Base-by-base conservation (phyloP, 2,113 vertebrate species). In the Recurvirostra avosetta region DNA sequence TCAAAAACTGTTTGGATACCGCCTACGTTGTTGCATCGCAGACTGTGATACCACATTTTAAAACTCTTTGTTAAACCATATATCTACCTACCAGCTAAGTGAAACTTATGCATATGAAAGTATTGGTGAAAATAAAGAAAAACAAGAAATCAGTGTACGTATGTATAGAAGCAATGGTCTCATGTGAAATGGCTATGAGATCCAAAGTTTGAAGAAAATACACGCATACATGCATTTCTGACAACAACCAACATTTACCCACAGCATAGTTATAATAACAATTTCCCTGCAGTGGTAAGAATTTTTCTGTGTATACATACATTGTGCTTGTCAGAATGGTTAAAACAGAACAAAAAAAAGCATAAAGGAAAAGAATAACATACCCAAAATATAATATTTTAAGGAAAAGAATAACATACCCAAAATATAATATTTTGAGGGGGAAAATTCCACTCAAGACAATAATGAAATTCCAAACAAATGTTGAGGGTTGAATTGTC, bases 221-320 rank as follows among this genome's bases (percentile, higher is more conserved):
- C 3, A 41, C 0, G 0, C 18, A 13, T 43, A 58, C 22, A 9
- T 20, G 8, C 29, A 58, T 32, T 88, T 76, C 50, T 67, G 49
- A 34, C 15, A 70, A 67, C 30, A 59, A 68, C 6, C 8, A 56
- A 29, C 0, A 1, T n/a, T 83, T 76, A 59, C 23, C 40, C 55
- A n/a, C 50, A 41, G 18, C 8, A 47, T 11, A 6, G 14, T 43
- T 59, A 30, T 21, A 50, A 27, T 22, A 83, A 27, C 50, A 87
- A 30, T 76, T 71, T 85, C 41, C 47, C n/a, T 72, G 34, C 8
- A 50, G 11, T 22, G 15, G 21, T 21, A 65, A 61, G 27, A 25
- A 3, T 6, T 70, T 76, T 63, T 52, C 55, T 83, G 7, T 11
- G 1, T 34, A 52, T 52, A 30, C 15, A n/a, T n/a, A 73, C 52